phyloP scores from a whole-genome alignment of 2,888 invertebrate genomes.

The Hydroisotoma schaefferi region DNA sequence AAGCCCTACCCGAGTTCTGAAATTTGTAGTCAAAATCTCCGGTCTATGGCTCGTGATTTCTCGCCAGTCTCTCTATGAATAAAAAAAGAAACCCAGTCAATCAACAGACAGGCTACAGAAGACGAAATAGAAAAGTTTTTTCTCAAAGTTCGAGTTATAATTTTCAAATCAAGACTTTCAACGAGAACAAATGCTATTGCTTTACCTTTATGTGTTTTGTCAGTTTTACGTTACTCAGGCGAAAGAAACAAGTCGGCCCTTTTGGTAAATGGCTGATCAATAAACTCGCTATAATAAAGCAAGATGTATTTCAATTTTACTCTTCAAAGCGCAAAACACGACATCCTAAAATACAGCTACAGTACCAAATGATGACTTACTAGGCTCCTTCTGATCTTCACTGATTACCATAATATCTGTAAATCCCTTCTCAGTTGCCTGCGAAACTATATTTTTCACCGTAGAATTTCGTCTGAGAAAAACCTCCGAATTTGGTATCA shows the following conservation, averaged over 20 bases:
- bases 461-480: conserved; percentile 83
- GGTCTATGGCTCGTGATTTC: conserved; percentile 85
- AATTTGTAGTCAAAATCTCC: conserved; percentile 93
- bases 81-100: conserved; percentile 7
- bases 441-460: conserved; percentile 86
- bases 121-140: background rate
- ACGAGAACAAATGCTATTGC: background rate
- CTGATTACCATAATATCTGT: conserved; percentile 91
- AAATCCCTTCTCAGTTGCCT: conserved; percentile 71
- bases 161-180: background rate
- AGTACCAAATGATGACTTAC: conserved; percentile 51
- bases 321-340: background rate
- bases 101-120: background rate
- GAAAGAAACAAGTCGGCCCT: conserved; percentile 96
- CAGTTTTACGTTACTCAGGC: conserved; percentile 85
- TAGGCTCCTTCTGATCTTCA: conserved; percentile 85
- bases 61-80: conserved; percentile 62
- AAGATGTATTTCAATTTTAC: conserved; percentile 28
- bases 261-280: conserved; percentile 89
- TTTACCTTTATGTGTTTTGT: conserved; percentile 72
- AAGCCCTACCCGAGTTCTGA: conserved; percentile 87
- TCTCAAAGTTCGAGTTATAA: background rate
- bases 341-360: background rate
- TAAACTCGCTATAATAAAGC: conserved; percentile 67
- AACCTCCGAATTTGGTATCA: conserved; percentile 87